Evolutionary conservation across 2,797 vertebrate species (phyloP), one percentile per base, ranked within the genome.

Genomic region (Neostethus bicornis): DNA sequence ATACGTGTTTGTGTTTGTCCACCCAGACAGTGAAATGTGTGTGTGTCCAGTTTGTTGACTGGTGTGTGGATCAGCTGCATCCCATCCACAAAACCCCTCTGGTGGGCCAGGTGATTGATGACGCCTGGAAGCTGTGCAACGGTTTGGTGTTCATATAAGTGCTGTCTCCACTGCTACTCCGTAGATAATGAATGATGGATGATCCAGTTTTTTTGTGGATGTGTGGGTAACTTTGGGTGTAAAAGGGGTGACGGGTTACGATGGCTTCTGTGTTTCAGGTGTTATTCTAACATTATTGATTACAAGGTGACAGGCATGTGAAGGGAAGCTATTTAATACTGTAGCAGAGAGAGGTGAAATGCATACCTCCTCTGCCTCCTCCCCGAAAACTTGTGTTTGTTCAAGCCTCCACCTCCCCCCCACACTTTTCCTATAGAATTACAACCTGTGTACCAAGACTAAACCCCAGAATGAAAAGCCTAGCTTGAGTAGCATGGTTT

Each of bases 51-150:
- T 65, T 58, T 44, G 50, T 32, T 60, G 51, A 70, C 81, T 79
- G 81, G 51, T 58, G 65, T 52, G 56, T 74, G 69, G 66, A 68
- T 79, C 77, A 51, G 45, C 43, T 70, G 75, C 57, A 66, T 78
- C 80, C 68, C 75, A 47, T 58, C 45, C 46, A 14, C 10, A 21
- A 72, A 75, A 62, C 50, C 72, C 62, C 77, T 51, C 59, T 32
- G 73, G 71, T 76, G 74, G 80, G 66, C 63, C 24, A 32, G 14
- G 56, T 89, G 88, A 91, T 89, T 82, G 81, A 91, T 85, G 85
- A 83, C 38, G 62, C 69, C 85, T 85, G 69, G 77, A 79, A 85
- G 85, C 61, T 68, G 57, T 58, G 48, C 73, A 75, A 74, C 70
- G 68, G 68, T 60, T 51, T 56, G 44, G 44, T 63, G 60, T 64